Evolutionary conservation across 2,797 vertebrate genomes (phyloP), one percentile per base, ranked within the genome.

Genomic region (Sebastes flavidus): DNA sequence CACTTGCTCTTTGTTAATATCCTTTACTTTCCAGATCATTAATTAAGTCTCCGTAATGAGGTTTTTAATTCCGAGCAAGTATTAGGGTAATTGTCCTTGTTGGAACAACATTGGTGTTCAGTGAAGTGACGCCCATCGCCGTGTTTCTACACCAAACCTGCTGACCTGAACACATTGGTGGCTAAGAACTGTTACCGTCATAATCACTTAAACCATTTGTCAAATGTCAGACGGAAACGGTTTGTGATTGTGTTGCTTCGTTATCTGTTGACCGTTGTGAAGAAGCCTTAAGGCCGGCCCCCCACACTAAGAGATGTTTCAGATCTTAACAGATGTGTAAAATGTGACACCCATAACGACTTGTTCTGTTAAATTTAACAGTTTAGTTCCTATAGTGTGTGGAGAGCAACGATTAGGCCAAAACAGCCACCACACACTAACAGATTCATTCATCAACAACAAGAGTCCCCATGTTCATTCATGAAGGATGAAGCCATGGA

Each of bases 21-120:
- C 74, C 69, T 90, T 86, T 88, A 90, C 84, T 91, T 91, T 91
- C 69, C 84, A 90, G 13, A 71, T 82, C 89, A 91, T 91, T 88
- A 87, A 87, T 89, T 78, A 88, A 84, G 88, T 77, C 77, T 82
- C 72, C 25, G 4, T 82, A 87, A 90, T 89, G 77, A 90, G 84
- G 49, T 80, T 88, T 91, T 88, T 83, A 90, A 84, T 88, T 91
- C 77, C 72, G 52, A 82, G 68, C 72, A 46, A 85, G 84, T 84
- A 76, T 83, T 79, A 63, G 83, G 80, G 75, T 90, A 90, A 87
- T 83, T 88, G 87, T 87, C 82, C 86, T 88, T 87, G 84, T 77
- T 84, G 60, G 65, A 84, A 85, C 67, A 84, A 80, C 77, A 75
- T 22, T 56, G 54, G 61, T 71, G 85, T 68, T 87, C 85, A 75